Base-by-base conservation (phyloP, 2,113 vertebrate genomes). In the Orientallactaga bullata region DNA sequence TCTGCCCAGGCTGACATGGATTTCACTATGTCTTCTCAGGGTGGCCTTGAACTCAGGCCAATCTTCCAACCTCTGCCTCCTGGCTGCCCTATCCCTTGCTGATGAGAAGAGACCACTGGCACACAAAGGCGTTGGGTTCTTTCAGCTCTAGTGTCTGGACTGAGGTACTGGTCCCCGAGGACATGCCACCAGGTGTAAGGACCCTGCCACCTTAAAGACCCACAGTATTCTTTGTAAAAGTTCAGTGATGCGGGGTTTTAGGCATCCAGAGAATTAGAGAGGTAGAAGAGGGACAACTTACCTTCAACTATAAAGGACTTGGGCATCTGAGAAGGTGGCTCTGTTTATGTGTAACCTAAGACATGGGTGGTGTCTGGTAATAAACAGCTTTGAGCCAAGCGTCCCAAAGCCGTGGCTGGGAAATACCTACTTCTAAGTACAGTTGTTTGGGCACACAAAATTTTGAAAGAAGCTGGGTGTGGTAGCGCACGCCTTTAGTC, bases 371-470 rank as follows among this genome's bases (percentile, higher is more conserved):
- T 28, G 10, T 66, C 80, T 80, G n/a, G 17, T 68, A 76, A 65
- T 51, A 58, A 32, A 42, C 94, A 85, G 82, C 63, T 94, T 72
- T 94, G 51, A 16, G 37, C 82, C 72, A n/a, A 71, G 93, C 81
- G 9, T 94, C 93, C 94, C 39, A 35, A 94, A 95, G 93, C 90
- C 58, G 7, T 55, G 47, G 60, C 76, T 84, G 71, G 85, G 94
- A 97, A 96, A 80, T 88, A 94, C 92, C 93, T 85, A 66, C 80
- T 79, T 86, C 85, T 84, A 37, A 90, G 15, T 60, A 42, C 63
- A 85, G 32, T 82, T 92, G 87, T 81, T 90, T 68, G 24, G 71
- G 35, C 42, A 47, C 42, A 47, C 42, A 5, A 47, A 47, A 47
- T 47, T 47, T 47, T 47, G 42, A 47, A 47, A 47, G 42, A 47